These are phyloP conservation scores for Xestia xanthographa DNA, from an alignment of 2,888 invertebrate genomes.

Conservation along the genomic window DNA sequence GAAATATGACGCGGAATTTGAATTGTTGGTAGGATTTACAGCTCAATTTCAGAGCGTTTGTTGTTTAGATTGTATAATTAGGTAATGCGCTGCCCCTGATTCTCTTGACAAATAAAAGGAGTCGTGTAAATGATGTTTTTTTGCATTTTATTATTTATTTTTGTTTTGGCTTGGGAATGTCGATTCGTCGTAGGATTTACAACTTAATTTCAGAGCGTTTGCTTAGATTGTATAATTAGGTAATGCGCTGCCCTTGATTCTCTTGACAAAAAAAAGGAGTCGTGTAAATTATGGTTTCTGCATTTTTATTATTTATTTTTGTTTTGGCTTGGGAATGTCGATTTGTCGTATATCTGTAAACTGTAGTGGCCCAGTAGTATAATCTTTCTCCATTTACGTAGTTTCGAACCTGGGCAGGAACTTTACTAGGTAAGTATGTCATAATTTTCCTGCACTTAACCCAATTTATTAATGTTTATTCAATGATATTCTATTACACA, in stretches of 20 bases:
- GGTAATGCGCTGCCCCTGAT: slow-evolving; percentile 42
- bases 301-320: not conserved
- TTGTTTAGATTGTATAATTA: slow-evolving; percentile 55
- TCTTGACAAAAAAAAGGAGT: slow-evolving; percentile 37
- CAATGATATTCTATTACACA: no score
- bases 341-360: no score
- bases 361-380: not conserved
- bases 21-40: slow-evolving; percentile 49
- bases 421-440: not conserved
- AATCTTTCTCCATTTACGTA: not conserved
- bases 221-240: slow-evolving; percentile 55
- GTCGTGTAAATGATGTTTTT: not conserved
- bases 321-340: not conserved
- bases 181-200: no score
- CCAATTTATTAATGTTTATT: no score
- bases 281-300: not conserved
- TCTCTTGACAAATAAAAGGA: slow-evolving; percentile 41
- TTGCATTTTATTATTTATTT: not conserved
- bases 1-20: slow-evolving; percentile 47
- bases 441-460: no score
- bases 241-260: slow-evolving; percentile 43
- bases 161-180: not conserved
- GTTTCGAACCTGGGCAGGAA: not conserved
- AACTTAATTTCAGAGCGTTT: slow-evolving; percentile 27
- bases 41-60: slow-evolving; percentile 42